Base-by-base conservation (phyloP, 2,113 vertebrate genomes). In the Sapajus apella region DNA sequence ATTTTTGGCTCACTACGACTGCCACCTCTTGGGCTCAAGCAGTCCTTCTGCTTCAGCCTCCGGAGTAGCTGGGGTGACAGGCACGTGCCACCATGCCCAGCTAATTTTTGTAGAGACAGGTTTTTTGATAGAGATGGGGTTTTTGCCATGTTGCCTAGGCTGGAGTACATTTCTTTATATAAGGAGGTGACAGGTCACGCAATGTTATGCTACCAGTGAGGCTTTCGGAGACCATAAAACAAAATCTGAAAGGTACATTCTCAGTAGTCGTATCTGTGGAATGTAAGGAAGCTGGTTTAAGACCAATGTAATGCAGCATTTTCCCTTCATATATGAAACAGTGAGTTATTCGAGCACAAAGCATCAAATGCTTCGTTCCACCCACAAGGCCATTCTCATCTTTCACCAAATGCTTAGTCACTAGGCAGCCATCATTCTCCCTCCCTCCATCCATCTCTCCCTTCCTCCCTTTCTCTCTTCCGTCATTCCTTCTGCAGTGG, bases 211-310 rank as follows among this genome's bases (percentile, higher is more conserved):
- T 64, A 14, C 72, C 79, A 86, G 1, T 70, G 21, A 93, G 45
- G 50, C 47, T 95, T 97, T 85, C 66, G 68, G 14, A 76, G 77
- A 83, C 70, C 55, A 90, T 76, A 72, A 91, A 81, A 68, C 40
- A 58, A 80, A 87, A 91, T 58, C 20, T 91, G 43, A 95, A 90
- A 87, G 25, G 27, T 61, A 32, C 66, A 16, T 40, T 68, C 5
- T 75, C 47, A 30, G 11, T 82, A 55, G 17, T 55, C 35, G 1
- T 92, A 56, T 70, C 40, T 82, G 32, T 80, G 40, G 72, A 73
- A 50, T 72, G 35, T 82, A n/a, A 90, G 76, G 27, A 50, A 90
- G 40, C 75, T 75, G 55, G 20, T 91, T 94, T 83, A 90, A 91
- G 92, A 83, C 11, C 68, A 58, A 3, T 87, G 20, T 58, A n/a